phyloP scores from a whole-genome alignment of 2,113 vertebrate species.

The Mormyrus lacerda region DNA sequence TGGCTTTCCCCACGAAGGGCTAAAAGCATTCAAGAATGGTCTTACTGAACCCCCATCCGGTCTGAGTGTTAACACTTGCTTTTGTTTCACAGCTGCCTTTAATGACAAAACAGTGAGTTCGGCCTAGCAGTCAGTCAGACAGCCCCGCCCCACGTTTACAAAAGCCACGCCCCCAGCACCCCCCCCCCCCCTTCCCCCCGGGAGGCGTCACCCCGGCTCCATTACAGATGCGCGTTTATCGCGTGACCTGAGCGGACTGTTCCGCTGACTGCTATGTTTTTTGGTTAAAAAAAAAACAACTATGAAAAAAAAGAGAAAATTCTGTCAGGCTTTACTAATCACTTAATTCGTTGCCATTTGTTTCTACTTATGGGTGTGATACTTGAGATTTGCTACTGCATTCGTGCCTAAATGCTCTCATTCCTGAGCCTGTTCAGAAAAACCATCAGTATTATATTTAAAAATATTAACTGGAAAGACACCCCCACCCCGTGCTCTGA shows the following conservation, averaged over 20 bases:
- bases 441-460: conserved; percentile 54
- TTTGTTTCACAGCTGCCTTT: conserved; percentile 78
- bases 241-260: conserved; percentile 46
- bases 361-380: conserved; percentile 61
- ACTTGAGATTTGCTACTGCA: conserved; percentile 57
- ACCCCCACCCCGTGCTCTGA: conserved; percentile 70
- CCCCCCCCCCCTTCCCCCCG: background rate
- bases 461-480: conserved; percentile 57
- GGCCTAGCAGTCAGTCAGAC: conserved; percentile 85
- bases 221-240: conserved; percentile 41
- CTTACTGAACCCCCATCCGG: conserved; percentile 82
- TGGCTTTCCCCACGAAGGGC: conserved; percentile 88
- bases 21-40: conserved; percentile 81
- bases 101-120: conserved; percentile 54
- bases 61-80: conserved; percentile 82
- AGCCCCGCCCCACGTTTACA: conserved; percentile 51
- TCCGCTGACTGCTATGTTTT: conserved; percentile 79
- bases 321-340: conserved; percentile 82
- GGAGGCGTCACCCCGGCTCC: conserved; percentile 6
- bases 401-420: conserved; percentile 67
- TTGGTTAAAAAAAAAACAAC: conserved; percentile 33
- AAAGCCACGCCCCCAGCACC: conserved; percentile 36
- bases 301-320: conserved; percentile 33
- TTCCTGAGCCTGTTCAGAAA: conserved; percentile 61
- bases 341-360: conserved; percentile 80